Percentiles rank a stretch among this genome's conserved stretches.
Conservation (phyloP, 2,113 vertebrate species). For the Phoxinus phoxinus region DNA sequence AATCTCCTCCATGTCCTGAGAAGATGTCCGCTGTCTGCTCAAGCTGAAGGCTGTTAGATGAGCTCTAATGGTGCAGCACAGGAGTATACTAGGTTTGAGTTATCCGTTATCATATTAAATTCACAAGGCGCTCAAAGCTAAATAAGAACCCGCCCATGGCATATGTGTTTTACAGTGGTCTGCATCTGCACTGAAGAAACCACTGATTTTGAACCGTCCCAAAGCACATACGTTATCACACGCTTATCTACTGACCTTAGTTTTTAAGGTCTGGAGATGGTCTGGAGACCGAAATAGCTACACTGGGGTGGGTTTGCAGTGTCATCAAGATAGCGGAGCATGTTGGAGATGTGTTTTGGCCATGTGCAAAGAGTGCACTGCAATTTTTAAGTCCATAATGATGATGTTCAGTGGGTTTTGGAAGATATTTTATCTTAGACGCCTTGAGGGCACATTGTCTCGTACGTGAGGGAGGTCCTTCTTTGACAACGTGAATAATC, state of each 20-base stretch:
- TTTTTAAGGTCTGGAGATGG: neutral
- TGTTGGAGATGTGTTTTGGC: neutral
- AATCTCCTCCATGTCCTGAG: neutral
- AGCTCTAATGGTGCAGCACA: slow-evolving; percentile 4
- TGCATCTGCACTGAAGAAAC: neutral
- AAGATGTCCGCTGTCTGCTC: neutral
- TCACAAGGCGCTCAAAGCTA: neutral
- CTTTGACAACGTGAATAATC: neutral
- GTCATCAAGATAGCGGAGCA: slow-evolving; percentile 11
- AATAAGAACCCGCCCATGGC: neutral
- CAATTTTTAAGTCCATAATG: slow-evolving; percentile 24
- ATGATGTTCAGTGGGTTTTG: neutral
- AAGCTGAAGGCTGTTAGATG: slow-evolving; percentile 8
- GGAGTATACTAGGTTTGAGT: slow-evolving; percentile 32
- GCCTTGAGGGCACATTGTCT: neutral
- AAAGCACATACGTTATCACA: neutral
- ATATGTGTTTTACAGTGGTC: neutral
- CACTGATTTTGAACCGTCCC: neutral
- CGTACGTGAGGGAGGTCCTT: neutral
- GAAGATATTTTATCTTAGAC: neutral
- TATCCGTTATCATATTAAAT: slow-evolving; percentile 38
- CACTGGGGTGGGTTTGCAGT: slow-evolving; percentile 1
- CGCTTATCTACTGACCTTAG: slow-evolving; percentile 9
- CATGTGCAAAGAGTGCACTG: neutral
- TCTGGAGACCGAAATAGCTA: slow-evolving; percentile 15